These are phyloP conservation scores for Eptesicus fuscus DNA, from an alignment of 2,113 vertebrate species.

Conservation along the genomic window DNA sequence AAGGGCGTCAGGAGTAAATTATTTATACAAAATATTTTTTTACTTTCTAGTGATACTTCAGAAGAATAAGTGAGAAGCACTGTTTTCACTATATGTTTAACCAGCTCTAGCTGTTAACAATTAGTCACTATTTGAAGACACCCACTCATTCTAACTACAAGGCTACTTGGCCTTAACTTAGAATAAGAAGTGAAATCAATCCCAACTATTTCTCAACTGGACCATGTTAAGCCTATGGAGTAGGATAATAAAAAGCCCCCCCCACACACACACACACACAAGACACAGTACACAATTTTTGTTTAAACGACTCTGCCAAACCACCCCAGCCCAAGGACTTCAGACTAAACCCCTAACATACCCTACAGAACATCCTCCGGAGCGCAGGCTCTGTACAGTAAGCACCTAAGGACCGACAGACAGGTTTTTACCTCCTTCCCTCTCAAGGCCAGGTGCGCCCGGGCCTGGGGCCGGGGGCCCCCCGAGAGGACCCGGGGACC, in stretches of 20 bases:
- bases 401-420: neutral
- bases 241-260: neutral
- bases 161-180: neutral
- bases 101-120: neutral
- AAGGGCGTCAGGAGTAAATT: neutral
- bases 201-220: neutral
- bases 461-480: neutral
- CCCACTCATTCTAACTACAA: conserved; percentile 17
- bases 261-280: neutral
- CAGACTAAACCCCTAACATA: neutral
- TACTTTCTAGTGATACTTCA: neutral
- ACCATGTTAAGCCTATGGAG: neutral
- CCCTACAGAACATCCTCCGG: neutral
- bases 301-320: neutral
- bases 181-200: neutral
- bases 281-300: neutral
- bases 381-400: neutral
- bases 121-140: neutral
- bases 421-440: neutral
- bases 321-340: neutral
- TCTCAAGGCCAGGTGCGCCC: neutral
- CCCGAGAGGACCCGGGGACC: neutral
- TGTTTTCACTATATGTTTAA: neutral
- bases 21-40: neutral
- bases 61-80: neutral